These are phyloP conservation scores for Sebastes fasciatus DNA, from an alignment of 2,113 vertebrate genomes.

Conservation along the genomic window DNA sequence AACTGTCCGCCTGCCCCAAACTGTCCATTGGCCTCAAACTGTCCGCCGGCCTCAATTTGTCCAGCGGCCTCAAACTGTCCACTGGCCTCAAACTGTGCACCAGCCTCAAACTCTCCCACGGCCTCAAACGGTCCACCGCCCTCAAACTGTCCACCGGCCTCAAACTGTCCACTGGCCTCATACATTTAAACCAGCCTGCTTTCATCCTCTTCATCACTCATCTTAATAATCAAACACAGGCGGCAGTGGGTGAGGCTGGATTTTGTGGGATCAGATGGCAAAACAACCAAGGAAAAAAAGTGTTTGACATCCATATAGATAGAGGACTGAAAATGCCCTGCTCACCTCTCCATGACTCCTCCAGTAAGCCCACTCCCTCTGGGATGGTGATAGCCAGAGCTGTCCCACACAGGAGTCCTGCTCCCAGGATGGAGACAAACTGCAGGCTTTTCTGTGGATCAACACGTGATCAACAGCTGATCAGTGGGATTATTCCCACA, in stretches of 20 bases:
- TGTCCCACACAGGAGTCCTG: slow-evolving; percentile 81
- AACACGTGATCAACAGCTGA: slow-evolving; percentile 42
- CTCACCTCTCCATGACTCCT: slow-evolving; percentile 70
- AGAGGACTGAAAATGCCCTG: neutral
- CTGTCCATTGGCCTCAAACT: too few relatives aligned
- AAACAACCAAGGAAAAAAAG: neutral
- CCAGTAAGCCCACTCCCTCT: slow-evolving; percentile 81
- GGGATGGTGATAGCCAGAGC: slow-evolving; percentile 82
- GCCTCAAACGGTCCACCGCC: too few relatives aligned
- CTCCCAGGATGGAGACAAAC: slow-evolving; percentile 83
- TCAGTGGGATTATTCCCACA: neutral
- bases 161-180: too few relatives aligned
- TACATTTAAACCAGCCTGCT: neutral
- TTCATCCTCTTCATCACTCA: slow-evolving; percentile 35
- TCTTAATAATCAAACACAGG: slow-evolving; percentile 24
- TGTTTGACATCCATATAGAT: neutral
- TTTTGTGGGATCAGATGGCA: slow-evolving; percentile 9
- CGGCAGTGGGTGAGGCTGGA: neutral
- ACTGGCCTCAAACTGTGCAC: too few relatives aligned
- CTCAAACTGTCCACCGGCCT: too few relatives aligned
- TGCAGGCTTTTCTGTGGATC: slow-evolving; percentile 78
- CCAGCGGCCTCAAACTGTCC: too few relatives aligned
- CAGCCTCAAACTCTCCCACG: too few relatives aligned
- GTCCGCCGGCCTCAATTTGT: too few relatives aligned
- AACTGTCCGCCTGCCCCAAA: too few relatives aligned